Evolutionary conservation across 1,140 invertebrate species (phyloP).

Genomic region (Elymnias hypermnestra): DNA sequence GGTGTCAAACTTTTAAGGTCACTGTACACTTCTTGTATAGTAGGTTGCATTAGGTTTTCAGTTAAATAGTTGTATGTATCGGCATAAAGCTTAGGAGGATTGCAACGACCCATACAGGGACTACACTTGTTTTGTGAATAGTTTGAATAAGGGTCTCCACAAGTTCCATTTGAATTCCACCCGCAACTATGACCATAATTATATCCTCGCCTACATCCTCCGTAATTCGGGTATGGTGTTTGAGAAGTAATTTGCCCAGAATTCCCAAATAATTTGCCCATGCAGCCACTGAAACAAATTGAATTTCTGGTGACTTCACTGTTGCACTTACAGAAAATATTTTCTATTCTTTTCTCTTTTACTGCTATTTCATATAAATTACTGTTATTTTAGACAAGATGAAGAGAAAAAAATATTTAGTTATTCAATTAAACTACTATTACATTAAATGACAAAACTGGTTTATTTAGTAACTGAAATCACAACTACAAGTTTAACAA

Average conservation of each 20-base stretch:
- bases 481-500: no score
- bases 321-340: no score
- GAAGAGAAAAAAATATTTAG: no score
- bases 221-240: conserved; percentile 17
- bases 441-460: no score
- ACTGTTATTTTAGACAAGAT: no score
- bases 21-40: conserved; percentile 56
- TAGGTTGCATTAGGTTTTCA: conserved; percentile 55
- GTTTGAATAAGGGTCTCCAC: conserved; percentile 28
- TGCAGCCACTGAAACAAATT: conserved; percentile 60
- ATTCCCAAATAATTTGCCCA: conserved; percentile 59
- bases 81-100: conserved; percentile 47
- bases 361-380: no score
- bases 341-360: no score
- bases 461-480: no score
- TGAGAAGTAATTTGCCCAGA: conserved; percentile 17
- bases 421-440: no score
- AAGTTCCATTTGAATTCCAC: conserved; percentile 13
- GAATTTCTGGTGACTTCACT: no score
- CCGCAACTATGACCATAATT: conserved; percentile 21
- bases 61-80: conserved; percentile 59
- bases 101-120: conserved; percentile 46
- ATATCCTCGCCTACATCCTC: conserved; percentile 30
- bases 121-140: conserved; percentile 22
- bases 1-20: conserved; percentile 54